Evolutionary conservation across 1,140 invertebrate species (phyloP).

Genomic region (Polypedilum vanderplanki): DNA sequence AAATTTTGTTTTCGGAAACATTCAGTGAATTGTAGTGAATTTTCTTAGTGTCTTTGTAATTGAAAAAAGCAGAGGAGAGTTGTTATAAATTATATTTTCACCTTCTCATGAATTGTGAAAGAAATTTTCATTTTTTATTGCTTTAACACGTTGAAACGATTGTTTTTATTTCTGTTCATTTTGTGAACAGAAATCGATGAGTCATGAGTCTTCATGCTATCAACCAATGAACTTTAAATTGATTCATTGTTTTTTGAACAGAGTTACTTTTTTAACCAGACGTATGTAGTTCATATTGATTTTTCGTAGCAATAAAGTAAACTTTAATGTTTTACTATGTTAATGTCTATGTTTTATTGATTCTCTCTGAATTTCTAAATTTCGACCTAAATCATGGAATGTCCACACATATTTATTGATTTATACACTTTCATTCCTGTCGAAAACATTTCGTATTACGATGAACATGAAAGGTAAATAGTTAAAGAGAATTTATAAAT

Average conservation of each 20-base stretch:
- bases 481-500: background rate
- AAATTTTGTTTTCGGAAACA: too few species aligned
- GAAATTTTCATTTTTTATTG: conserved; percentile 18
- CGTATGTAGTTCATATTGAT: background rate
- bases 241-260: background rate
- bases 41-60: background rate
- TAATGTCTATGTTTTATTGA: background rate
- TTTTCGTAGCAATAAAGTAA: background rate
- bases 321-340: background rate
- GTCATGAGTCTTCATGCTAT: background rate
- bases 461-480: background rate
- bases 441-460: background rate
- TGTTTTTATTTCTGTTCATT: background rate
- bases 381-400: background rate
- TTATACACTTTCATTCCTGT: background rate
- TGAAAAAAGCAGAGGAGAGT: background rate
- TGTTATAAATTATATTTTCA: conserved; percentile 25
- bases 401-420: background rate
- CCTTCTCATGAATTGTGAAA: conserved; percentile 20
- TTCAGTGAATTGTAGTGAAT: too few species aligned
- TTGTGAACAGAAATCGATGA: background rate
- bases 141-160: conserved; percentile 22
- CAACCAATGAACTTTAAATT: background rate
- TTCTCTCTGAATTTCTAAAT: background rate
- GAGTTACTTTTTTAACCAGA: too few species aligned